Conservation (phyloP, 2,113 vertebrate genomes). For the Eleginops maclovinus region DNA sequence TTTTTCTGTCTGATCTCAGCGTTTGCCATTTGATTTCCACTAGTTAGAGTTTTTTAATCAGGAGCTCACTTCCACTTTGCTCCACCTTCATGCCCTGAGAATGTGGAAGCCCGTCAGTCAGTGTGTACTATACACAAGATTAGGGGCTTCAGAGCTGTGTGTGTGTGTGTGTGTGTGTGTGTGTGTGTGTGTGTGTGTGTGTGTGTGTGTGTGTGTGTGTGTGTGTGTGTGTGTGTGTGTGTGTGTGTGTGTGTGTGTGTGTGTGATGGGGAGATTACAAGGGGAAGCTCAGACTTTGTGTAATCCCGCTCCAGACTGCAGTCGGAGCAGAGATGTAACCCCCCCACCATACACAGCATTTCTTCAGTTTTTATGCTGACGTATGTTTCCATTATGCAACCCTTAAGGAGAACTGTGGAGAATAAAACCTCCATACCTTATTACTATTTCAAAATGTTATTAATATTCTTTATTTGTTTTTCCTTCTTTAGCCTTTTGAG, state of each 20-base stretch:
- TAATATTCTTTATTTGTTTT: conserved; percentile 3
- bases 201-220: conserved; percentile 45
- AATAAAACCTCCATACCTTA: background rate
- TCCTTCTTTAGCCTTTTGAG: conserved; percentile 89
- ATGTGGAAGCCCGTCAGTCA: conserved; percentile 25
- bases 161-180: conserved; percentile 23
- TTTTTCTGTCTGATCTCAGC: background rate
- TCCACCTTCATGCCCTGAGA: conserved; percentile 19
- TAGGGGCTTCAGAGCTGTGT: conserved; percentile 52
- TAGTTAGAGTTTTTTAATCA: background rate
- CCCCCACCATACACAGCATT: conserved; percentile 22
- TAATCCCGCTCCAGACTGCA: conserved; percentile 76
- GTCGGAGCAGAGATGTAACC: conserved; percentile 41
- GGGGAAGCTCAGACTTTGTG: conserved; percentile 68
- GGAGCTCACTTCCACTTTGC: background rate
- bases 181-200: conserved; percentile 17
- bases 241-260: conserved; percentile 38
- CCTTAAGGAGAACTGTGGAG: background rate
- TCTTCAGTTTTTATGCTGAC: conserved; percentile 4
- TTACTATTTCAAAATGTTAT: background rate
- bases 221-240: conserved; percentile 25
- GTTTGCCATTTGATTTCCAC: background rate
- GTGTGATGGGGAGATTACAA: conserved; percentile 61
- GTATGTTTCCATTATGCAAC: background rate
- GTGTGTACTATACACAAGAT: conserved; percentile 63